phyloP scores from a whole-genome alignment of 2,888 invertebrate genomes.

The Eupithecia tripunctaria region DNA sequence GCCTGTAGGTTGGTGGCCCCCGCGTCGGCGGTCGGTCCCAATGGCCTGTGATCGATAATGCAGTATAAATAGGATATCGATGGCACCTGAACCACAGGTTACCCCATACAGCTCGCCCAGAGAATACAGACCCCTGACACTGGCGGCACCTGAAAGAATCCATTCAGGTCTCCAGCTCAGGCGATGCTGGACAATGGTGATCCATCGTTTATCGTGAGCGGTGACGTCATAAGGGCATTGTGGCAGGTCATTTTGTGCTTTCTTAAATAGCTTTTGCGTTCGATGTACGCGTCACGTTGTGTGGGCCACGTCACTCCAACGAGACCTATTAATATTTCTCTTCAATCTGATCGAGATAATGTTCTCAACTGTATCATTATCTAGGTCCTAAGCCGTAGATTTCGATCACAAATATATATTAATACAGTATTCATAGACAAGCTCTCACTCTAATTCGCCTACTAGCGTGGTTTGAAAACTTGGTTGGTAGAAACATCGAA shows the following conservation, averaged over 20 bases:
- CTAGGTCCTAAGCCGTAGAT: not conserved
- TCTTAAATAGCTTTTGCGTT: conserved; percentile 2
- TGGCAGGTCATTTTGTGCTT: conserved; percentile 2
- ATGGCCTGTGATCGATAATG: conserved; percentile 52
- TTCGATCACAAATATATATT: no score
- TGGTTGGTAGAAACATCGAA: not conserved
- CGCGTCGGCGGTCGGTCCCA: not conserved
- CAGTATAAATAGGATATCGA: conserved; percentile 63
- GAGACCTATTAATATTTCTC: not conserved
- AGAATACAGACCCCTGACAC: conserved; percentile 1
- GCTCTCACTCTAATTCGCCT: not conserved
- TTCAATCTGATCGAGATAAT: not conserved
- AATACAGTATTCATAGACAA: not conserved
- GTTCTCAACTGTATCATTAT: not conserved
- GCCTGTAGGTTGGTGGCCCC: not conserved
- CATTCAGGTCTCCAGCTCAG: conserved; percentile 28
- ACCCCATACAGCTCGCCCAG: conserved; percentile 21
- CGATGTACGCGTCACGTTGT: not conserved
- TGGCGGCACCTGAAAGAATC: not conserved
- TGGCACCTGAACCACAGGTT: conserved; percentile 49
- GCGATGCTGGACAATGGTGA: conserved; percentile 16
- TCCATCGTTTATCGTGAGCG: conserved; percentile 7
- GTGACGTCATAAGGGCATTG: conserved; percentile 15
- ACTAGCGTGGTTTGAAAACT: not conserved
- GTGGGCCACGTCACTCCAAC: not conserved